Evolutionary conservation across 2,113 vertebrate genomes (phyloP).

Genomic region (Seriola aureovittata): DNA sequence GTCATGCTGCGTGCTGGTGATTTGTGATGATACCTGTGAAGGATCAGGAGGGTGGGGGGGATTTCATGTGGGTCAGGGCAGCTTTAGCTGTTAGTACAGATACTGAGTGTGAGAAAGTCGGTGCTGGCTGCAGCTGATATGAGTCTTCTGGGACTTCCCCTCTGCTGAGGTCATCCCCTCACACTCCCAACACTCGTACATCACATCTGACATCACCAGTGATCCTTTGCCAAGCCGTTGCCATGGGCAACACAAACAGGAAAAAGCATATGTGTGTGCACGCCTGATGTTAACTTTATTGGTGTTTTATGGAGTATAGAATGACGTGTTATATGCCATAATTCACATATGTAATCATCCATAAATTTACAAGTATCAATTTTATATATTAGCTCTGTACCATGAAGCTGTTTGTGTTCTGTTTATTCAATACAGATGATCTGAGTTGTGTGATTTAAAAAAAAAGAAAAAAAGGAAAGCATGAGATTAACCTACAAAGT

Average conservation of each 20-base stretch:
- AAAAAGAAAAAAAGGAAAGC: background rate
- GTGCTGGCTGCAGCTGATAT: constrained; percentile 65
- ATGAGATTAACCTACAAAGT: constrained; percentile 15
- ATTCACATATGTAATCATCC: background rate
- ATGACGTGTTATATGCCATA: background rate
- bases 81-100: constrained; percentile 32
- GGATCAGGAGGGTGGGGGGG: constrained; percentile 15
- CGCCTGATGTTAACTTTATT: constrained; percentile 10
- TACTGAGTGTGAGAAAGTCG: constrained; percentile 75
- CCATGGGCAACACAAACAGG: constrained; percentile 63
- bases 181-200: constrained; percentile 65
- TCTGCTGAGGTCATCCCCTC: constrained; percentile 71
- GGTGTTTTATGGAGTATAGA: constrained; percentile 21
- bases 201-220: constrained; percentile 72
- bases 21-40: constrained; percentile 54
- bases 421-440: background rate
- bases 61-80: background rate
- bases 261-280: constrained; percentile 32
- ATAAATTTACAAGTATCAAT: background rate
- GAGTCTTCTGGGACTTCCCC: constrained; percentile 59
- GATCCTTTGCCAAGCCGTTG: constrained; percentile 45
- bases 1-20: constrained; percentile 25
- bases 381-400: background rate
- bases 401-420: background rate
- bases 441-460: background rate